Conservation (phyloP, 2,797 vertebrate species). For the Myiotriccus ornatus region DNA sequence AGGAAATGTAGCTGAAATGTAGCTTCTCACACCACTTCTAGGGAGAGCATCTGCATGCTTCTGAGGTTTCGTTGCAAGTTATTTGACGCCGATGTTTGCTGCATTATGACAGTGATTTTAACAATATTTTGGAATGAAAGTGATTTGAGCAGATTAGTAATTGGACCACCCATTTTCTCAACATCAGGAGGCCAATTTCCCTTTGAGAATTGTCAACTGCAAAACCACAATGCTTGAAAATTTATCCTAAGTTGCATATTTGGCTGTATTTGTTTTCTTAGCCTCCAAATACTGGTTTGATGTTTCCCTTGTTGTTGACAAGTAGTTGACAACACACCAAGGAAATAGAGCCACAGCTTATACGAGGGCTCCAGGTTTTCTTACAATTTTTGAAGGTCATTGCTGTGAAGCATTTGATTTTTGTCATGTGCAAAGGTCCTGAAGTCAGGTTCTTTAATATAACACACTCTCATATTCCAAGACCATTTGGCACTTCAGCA, state of each 20-base stretch:
- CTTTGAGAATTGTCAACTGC: neutral
- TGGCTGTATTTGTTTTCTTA: neutral
- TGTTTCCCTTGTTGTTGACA: neutral
- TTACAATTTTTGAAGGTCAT: neutral
- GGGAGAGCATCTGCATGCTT: neutral
- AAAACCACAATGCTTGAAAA: neutral
- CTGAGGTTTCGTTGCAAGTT: neutral
- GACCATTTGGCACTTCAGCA: neutral
- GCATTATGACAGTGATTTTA: neutral
- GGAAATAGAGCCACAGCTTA: neutral
- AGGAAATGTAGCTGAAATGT: slow-evolving; percentile 3
- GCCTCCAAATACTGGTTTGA: neutral
- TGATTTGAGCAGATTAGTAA: neutral
- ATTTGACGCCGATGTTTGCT: neutral
- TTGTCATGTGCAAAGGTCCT: neutral
- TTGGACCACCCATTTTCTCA: neutral
- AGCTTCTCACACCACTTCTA: neutral
- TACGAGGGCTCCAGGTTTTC: neutral
- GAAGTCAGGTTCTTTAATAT: neutral
- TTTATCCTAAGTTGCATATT: neutral
- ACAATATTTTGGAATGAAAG: neutral
- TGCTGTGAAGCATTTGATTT: neutral
- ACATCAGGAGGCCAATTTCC: neutral
- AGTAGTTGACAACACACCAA: neutral
- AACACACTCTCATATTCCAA: neutral